These are phyloP conservation scores for Tor tambroides DNA, from an alignment of 2,113 vertebrate genomes.

Conservation along the genomic window DNA sequence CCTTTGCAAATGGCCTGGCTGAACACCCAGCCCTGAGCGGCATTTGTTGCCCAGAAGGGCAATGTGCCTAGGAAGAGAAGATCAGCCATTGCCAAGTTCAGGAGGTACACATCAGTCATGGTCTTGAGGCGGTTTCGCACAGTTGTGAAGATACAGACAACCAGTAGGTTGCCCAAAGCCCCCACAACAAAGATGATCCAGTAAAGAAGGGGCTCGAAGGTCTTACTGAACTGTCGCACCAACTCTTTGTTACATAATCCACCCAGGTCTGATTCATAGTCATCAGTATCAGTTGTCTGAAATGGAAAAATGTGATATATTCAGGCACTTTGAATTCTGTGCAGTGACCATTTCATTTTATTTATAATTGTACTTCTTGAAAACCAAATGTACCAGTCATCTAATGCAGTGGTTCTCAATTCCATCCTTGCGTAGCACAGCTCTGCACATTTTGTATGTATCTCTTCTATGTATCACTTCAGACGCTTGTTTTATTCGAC, in stretches of 20 bases:
- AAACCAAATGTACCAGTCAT: neutral
- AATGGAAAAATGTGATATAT: neutral
- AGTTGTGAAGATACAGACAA: conserved; percentile 82
- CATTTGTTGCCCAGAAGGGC: conserved; percentile 87
- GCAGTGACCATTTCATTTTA: neutral
- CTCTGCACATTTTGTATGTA: no score
- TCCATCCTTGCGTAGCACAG: no score
- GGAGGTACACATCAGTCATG: conserved; percentile 84
- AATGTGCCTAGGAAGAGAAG: conserved; percentile 86
- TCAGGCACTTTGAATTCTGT: neutral
- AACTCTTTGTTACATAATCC: conserved; percentile 71
- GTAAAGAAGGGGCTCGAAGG: conserved; percentile 80
- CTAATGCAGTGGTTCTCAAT: no score
- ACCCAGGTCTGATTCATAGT: conserved; percentile 21
- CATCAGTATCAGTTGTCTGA: conserved; percentile 50
- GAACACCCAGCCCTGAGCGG: conserved; percentile 79
- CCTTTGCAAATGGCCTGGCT: conserved; percentile 78
- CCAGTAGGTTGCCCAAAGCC: conserved; percentile 80
- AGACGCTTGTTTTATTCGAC: no score
- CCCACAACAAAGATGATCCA: conserved; percentile 85
- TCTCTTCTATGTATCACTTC: no score
- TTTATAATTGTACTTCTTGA: neutral
- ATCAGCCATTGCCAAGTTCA: conserved; percentile 87
- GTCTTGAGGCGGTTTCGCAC: conserved; percentile 82
- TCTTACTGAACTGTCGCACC: conserved; percentile 74